phyloP scores from a whole-genome alignment of 2,888 invertebrate genomes.

The Micoletzkya japonica region DNA sequence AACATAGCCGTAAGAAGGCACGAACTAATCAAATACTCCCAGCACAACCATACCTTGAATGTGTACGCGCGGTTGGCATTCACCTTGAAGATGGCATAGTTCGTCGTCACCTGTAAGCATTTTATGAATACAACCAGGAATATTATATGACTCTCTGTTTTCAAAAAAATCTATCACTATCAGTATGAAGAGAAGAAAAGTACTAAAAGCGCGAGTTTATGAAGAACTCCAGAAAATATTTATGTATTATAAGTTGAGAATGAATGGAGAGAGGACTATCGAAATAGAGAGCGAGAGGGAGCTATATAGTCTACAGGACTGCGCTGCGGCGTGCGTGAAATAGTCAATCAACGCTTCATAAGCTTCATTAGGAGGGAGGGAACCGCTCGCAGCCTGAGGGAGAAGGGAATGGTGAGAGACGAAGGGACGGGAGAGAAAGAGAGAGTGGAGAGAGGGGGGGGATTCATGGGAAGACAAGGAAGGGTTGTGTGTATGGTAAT shows the following conservation, averaged over 20 bases:
- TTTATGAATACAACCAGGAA: not conserved
- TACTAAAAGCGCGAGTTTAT: not conserved
- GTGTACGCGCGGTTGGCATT: conserved; percentile 52
- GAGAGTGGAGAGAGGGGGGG: not conserved
- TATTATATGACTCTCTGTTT: not conserved
- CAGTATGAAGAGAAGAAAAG: not conserved
- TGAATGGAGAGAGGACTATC: not conserved
- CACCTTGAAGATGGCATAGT: conserved; percentile 47
- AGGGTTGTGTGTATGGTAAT: conserved; percentile 16
- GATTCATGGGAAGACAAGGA: not conserved
- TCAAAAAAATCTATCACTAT: not conserved
- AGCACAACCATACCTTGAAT: conserved; percentile 81
- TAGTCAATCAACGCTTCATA: conserved; percentile 12
- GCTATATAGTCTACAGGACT: too few species aligned
- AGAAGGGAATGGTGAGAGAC: not conserved
- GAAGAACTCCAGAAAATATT: not conserved
- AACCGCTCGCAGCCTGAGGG: too few species aligned
- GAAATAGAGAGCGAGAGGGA: too few species aligned
- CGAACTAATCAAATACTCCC: too few species aligned
- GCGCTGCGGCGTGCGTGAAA: not conserved
- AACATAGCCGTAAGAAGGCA: too few species aligned
- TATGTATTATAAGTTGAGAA: not conserved
- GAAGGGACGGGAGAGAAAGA: not conserved
- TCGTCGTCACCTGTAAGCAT: conserved; percentile 6
- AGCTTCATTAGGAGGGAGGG: conserved; percentile 9